phyloP scores from a whole-genome alignment of 2,888 invertebrate species.

The Pyrocoelia pectoralis region DNA sequence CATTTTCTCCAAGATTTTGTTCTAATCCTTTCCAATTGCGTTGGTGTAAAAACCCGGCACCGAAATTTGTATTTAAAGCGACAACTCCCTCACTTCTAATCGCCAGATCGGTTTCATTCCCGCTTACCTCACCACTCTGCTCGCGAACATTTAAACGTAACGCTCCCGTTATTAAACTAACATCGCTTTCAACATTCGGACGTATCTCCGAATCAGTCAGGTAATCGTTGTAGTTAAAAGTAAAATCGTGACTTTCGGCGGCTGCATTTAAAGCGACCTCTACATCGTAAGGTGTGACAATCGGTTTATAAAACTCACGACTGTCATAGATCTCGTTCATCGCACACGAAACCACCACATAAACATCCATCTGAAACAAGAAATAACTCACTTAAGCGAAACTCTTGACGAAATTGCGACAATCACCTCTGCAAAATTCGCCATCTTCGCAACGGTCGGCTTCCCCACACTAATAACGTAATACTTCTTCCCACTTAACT shows the following conservation, averaged over 20 bases:
- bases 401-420: too few species aligned
- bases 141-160: slow-evolving; percentile 61
- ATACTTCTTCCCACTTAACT: slow-evolving; percentile 81
- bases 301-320: slow-evolving; percentile 87
- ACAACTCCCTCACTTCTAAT: slow-evolving; percentile 60
- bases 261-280: slow-evolving; percentile 80
- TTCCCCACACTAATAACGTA: slow-evolving; percentile 95
- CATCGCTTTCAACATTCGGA: slow-evolving; percentile 61
- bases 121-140: slow-evolving; percentile 53
- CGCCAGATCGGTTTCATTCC: slow-evolving; percentile 42
- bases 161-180: slow-evolving; percentile 79
- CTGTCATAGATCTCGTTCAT: slow-evolving; percentile 86
- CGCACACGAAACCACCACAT: slow-evolving; percentile 90
- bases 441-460: slow-evolving; percentile 92
- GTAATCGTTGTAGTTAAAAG: slow-evolving; percentile 77
- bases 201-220: slow-evolving; percentile 52
- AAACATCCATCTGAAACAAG: slow-evolving; percentile 80
- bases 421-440: slow-evolving; percentile 88
- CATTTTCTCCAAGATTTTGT: slow-evolving; percentile 77
- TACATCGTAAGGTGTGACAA: slow-evolving; percentile 91
- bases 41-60: slow-evolving; percentile 70
- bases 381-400: too few species aligned
- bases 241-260: slow-evolving; percentile 53
- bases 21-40: slow-evolving; percentile 89
- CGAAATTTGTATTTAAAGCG: slow-evolving; percentile 63